A percentile compares a stretch with the other conserved stretches of the same genome.
Conservation (phyloP, 1,140 invertebrate genomes). For the Antheraea pernyi region DNA sequence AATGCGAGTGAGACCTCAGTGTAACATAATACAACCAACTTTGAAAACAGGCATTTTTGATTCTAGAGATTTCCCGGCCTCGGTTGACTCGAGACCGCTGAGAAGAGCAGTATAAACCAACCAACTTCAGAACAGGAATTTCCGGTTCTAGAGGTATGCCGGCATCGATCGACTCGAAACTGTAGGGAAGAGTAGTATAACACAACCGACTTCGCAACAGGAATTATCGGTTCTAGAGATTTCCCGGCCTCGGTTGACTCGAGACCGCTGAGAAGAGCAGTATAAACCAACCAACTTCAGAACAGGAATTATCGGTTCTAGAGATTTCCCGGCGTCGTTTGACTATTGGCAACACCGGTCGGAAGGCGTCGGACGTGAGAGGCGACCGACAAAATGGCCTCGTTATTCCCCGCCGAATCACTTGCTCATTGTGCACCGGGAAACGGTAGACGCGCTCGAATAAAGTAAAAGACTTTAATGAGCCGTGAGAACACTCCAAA, state of each 20-base stretch:
- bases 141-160: background rate
- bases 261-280: constrained; percentile 47
- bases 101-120: constrained; percentile 43
- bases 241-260: background rate
- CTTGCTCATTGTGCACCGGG: constrained; percentile 74
- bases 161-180: background rate
- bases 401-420: constrained; percentile 78
- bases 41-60: too few relatives aligned
- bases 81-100: constrained; percentile 7
- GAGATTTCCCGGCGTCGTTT: background rate
- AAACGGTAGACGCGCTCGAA: constrained; percentile 77
- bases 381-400: constrained; percentile 76
- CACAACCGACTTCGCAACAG: too few relatives aligned
- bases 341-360: constrained; percentile 14
- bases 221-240: background rate
- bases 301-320: background rate
- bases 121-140: too few relatives aligned
- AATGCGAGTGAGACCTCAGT: too few relatives aligned
- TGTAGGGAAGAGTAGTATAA: constrained; percentile 64
- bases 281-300: too few relatives aligned
- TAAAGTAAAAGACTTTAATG: constrained; percentile 78
- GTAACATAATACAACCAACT: too few relatives aligned
- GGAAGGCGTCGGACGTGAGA: constrained; percentile 78
- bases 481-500: constrained; percentile 74
- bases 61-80: background rate